Conservation (phyloP, 2,888 invertebrate genomes). For the Phalangium opilio region DNA sequence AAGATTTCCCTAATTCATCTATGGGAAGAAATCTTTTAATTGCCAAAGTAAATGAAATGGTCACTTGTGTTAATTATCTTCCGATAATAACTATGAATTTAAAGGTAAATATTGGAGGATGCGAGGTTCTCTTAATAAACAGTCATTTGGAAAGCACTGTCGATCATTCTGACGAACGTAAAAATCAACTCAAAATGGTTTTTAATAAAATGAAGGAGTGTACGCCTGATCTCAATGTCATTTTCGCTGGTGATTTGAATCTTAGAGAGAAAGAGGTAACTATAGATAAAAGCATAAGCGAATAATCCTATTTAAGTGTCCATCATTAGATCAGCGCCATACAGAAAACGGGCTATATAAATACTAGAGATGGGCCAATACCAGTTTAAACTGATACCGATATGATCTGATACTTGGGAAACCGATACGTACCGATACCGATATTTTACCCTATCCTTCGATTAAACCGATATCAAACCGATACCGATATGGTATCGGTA, state of each 20-base stretch:
- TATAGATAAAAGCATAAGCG: too few species aligned
- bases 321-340: too few species aligned
- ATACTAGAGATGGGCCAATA: too few species aligned
- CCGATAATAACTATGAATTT: neutral
- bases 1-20: slow-evolving; percentile 32
- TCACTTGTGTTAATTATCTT: slow-evolving; percentile 3
- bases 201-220: slow-evolving; percentile 27
- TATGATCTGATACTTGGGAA: too few species aligned
- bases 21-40: slow-evolving; percentile 40
- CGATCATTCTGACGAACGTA: slow-evolving; percentile 33
- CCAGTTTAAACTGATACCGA: too few species aligned
- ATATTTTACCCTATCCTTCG: too few species aligned
- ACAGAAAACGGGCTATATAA: too few species aligned
- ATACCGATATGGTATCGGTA: too few species aligned
- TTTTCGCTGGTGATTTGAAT: slow-evolving; percentile 46
- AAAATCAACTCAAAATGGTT: slow-evolving; percentile 32
- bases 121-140: slow-evolving; percentile 34
- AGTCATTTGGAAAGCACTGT: slow-evolving; percentile 43
- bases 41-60: slow-evolving; percentile 31
- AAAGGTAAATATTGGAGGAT: slow-evolving; percentile 29
- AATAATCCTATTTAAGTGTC: too few species aligned
- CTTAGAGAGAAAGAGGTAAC: slow-evolving; percentile 41
- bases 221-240: slow-evolving; percentile 28
- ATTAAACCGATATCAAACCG: too few species aligned
- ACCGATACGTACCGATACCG: too few species aligned